These are phyloP conservation scores for Synergus itoensis DNA, from an alignment of 2,888 invertebrate species.

Conservation along the genomic window DNA sequence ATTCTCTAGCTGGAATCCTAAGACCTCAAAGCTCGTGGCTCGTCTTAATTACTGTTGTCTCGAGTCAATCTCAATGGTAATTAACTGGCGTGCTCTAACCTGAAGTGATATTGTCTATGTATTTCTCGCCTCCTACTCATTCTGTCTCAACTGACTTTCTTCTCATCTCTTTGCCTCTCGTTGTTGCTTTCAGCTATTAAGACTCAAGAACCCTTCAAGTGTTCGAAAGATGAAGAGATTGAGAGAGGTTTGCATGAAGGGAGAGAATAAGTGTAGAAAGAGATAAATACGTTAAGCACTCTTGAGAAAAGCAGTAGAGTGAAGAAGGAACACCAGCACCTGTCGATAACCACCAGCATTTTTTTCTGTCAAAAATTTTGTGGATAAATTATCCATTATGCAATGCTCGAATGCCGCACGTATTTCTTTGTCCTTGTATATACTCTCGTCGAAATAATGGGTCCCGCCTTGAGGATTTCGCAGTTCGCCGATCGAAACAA, in stretches of 20 bases:
- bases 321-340: constrained; percentile 16
- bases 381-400: constrained; percentile 63
- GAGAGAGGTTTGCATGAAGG: constrained; percentile 20
- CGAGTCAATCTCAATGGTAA: constrained; percentile 78
- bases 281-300: not conserved
- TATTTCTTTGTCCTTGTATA: not conserved
- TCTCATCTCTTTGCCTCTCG: constrained; percentile 37
- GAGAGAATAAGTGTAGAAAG: not conserved
- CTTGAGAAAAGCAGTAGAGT: constrained; percentile 7
- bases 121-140: constrained; percentile 33
- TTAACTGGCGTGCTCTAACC: constrained; percentile 66
- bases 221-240: constrained; percentile 38
- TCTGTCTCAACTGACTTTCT: constrained; percentile 30
- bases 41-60: constrained; percentile 77
- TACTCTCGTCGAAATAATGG: not conserved
- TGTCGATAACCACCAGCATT: constrained; percentile 12
- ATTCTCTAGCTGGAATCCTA: constrained; percentile 52
- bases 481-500: too few species aligned
- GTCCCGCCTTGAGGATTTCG: not conserved
- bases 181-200: constrained; percentile 20
- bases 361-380: constrained; percentile 52
- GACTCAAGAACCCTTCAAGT: constrained; percentile 32
- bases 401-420: not conserved
- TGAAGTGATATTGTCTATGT: constrained; percentile 34
- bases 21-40: constrained; percentile 69